A percentile compares a stretch with the other conserved stretches of the same genome.
phyloP scores from a whole-genome alignment of 2,113 vertebrate species.

The Vulpes ferrilata region DNA sequence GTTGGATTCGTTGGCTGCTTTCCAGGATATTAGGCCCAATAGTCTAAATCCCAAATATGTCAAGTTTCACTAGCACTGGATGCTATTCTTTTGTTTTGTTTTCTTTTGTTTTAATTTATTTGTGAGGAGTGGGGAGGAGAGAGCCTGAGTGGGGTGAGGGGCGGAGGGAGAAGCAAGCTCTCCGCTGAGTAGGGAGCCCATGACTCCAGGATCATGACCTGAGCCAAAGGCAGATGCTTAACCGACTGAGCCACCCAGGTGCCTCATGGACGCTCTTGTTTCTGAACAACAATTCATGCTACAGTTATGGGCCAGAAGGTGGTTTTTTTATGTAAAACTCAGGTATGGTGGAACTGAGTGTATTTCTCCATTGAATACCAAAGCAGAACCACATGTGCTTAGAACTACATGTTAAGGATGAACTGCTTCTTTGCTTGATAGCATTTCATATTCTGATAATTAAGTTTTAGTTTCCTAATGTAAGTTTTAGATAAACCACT shows the following conservation, averaged over 20 bases:
- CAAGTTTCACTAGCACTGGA: neutral
- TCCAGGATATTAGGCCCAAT: neutral
- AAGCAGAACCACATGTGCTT: neutral
- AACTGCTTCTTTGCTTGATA: neutral
- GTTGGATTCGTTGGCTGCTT: slow-evolving; percentile 50
- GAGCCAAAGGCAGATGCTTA: too few species aligned
- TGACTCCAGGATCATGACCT: too few species aligned
- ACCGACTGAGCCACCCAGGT: too few species aligned
- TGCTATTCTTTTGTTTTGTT: neutral
- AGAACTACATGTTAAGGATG: neutral
- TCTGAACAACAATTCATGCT: slow-evolving; percentile 34
- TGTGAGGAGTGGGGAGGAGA: too few species aligned
- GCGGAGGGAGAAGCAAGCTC: too few species aligned
- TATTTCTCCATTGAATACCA: neutral
- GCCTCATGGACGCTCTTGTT: neutral
- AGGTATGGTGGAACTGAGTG: neutral
- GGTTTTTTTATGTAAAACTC: slow-evolving; percentile 35
- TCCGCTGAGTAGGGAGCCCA: too few species aligned
- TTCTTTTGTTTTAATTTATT: too few species aligned
- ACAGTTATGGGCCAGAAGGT: neutral
- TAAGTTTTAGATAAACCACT: neutral
- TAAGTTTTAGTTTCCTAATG: neutral
- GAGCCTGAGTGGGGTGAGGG: too few species aligned
- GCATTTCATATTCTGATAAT: slow-evolving; percentile 2
- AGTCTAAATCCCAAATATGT: slow-evolving; percentile 35